Conservation (phyloP, 2,888 invertebrate genomes). For the Eurytoma adleriae region DNA sequence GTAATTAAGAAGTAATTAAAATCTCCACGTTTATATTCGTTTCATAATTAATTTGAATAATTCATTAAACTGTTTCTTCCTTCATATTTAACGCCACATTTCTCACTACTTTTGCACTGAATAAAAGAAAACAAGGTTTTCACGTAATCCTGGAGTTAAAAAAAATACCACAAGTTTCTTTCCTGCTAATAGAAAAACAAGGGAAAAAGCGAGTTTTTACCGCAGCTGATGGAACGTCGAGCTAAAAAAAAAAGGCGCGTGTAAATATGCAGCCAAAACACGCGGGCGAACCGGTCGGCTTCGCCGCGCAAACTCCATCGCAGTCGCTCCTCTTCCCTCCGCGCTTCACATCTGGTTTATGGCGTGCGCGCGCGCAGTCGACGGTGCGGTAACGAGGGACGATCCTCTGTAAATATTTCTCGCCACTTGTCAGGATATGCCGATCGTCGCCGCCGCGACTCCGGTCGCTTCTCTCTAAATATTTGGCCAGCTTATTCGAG, state of each 20-base stretch:
- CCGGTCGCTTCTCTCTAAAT: constrained; percentile 38
- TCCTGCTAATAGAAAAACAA: neutral
- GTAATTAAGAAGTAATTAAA: too few relatives aligned
- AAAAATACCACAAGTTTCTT: too few relatives aligned
- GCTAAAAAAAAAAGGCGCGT: constrained; percentile 1
- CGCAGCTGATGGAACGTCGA: neutral
- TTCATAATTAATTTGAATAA: too few relatives aligned
- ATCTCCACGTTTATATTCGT: too few relatives aligned
- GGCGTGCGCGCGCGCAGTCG: neutral
- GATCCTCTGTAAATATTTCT: constrained; percentile 53
- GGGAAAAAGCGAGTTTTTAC: neutral
- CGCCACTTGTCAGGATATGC: constrained; percentile 36
- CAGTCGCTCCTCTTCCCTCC: constrained; percentile 12
- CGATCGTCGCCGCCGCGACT: constrained; percentile 10
- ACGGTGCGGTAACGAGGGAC: neutral
- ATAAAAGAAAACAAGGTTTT: too few relatives aligned
- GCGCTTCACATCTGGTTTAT: constrained; percentile 33
- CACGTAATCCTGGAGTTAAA: too few relatives aligned
- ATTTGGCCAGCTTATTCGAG: constrained; percentile 43
- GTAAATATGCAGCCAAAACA: constrained; percentile 4
- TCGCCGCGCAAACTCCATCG: neutral
- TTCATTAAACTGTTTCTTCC: too few relatives aligned
- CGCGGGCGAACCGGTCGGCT: neutral
- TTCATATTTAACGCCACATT: too few relatives aligned
- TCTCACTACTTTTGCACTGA: too few relatives aligned